Evolutionary conservation across 2,113 vertebrate species (phyloP), one percentile per base, ranked within the genome.

Genomic region (Haplotaxodon microlepis): DNA sequence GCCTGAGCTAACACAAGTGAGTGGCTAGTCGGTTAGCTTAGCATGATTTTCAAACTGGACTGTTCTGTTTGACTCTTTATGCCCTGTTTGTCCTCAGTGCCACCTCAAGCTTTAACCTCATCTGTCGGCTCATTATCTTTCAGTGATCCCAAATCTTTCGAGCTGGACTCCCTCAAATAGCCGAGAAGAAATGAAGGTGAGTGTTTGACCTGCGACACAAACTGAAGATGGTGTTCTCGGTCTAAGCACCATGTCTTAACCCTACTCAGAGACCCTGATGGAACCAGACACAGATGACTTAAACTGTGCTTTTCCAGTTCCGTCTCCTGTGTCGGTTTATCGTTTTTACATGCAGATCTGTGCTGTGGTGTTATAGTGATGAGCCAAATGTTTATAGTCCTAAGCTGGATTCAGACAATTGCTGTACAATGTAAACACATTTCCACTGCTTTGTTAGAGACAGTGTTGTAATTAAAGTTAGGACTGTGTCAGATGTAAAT

Each of bases 101-200:
- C 13, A 9, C 27, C 36, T 5, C 5, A 54, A 47, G 16, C 78
- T 84, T 42, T 81, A 57, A 57, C 45, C 40, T 50, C 73, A 3
- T 27, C 9, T 40, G 13, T 29, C 38, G 2, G 4, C 29, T 6
- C 66, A 6, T 71, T 29, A 50, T 96, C 36, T 96, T 95, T 51
- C 94, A 96, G 96, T 85, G 87, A 94, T 86, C 92, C 51, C 5
- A 27, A 85, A 84, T 93, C 92, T 94, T 95, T 90, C 92, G 98
- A 97, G 97, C 98, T 98, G 98, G 98, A 99, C 97, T 97, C 97
- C 97, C 96, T 97, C 96, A 93, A 96, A 96, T 97, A 98, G 93
- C 97, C 97, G 90, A 78, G 73, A 57, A 88, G 78, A 97, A 96
- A 99, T 99, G 98, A 99, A 99, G 98, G 98, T 99, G 96, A 97